A percentile compares a stretch with the other conserved stretches of the same genome.
phyloP scores from a whole-genome alignment of 1,140 invertebrate genomes.

The Zaprionus taronus region DNA sequence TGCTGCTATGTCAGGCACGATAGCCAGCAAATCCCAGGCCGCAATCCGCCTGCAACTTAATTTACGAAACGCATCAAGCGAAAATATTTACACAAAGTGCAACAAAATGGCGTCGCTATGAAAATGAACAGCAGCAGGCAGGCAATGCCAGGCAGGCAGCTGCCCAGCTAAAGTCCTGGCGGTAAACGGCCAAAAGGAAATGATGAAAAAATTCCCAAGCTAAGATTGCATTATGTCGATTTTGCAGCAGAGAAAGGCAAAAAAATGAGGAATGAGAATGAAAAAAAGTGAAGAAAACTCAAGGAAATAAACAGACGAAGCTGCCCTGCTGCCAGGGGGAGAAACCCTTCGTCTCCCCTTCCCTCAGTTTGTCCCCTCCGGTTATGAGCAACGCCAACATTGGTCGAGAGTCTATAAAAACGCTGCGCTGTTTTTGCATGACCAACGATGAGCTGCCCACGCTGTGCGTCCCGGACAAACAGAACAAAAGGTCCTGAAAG shows the following conservation, averaged over 20 bases:
- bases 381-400: conserved; percentile 69
- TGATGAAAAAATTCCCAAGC: conserved; percentile 52
- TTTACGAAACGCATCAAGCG: conserved; percentile 36
- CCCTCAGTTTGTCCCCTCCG: background rate
- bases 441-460: conserved; percentile 12
- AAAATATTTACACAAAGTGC: conserved; percentile 44
- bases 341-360: background rate
- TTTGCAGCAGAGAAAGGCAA: conserved; percentile 47
- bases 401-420: conserved; percentile 56
- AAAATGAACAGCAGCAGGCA: conserved; percentile 30
- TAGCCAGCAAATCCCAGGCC: conserved; percentile 9
- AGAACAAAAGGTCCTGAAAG: conserved; percentile 15
- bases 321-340: conserved; percentile 48
- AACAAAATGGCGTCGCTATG: conserved; percentile 28
- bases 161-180: background rate
- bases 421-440: conserved; percentile 52
- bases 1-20: conserved; percentile 22
- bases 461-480: background rate
- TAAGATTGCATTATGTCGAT: conserved; percentile 81
- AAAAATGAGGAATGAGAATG: background rate
- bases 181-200: conserved; percentile 28
- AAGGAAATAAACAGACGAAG: conserved; percentile 29
- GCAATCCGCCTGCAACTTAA: conserved; percentile 35
- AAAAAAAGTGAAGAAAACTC: conserved; percentile 30
- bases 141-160: background rate